A percentile compares a stretch with the other conserved stretches of the same genome.
These are phyloP conservation scores for Calliphora vicina DNA, from an alignment of 1,140 invertebrate species.

Conservation along the genomic window DNA sequence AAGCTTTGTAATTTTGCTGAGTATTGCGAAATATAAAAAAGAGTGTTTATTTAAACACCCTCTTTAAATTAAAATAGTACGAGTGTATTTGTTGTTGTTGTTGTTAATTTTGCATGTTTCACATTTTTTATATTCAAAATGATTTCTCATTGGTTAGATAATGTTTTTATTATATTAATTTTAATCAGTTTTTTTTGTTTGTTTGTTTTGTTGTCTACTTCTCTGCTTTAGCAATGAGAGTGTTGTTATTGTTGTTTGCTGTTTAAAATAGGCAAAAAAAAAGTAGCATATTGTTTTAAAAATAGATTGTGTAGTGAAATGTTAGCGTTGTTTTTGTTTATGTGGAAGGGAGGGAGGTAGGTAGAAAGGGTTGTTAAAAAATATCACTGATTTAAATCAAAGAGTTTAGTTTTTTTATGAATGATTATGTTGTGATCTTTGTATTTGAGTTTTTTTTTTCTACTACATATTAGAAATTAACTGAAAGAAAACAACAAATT, in stretches of 20 bases:
- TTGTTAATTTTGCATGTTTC: neutral
- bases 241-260: too few relatives aligned
- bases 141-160: constrained; percentile 22
- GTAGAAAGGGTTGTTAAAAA: neutral
- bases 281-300: neutral
- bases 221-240: too few relatives aligned
- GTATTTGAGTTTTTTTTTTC: too few relatives aligned
- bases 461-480: neutral
- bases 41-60: neutral
- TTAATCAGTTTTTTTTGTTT: neutral
- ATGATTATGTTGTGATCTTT: too few relatives aligned
- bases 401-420: neutral
- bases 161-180: constrained; percentile 8
- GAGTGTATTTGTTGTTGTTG: too few relatives aligned
- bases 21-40: too few relatives aligned
- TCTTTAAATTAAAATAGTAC: neutral
- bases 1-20: too few relatives aligned
- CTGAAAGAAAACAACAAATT: too few relatives aligned
- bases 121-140: neutral
- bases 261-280: neutral
- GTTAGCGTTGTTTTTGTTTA: neutral
- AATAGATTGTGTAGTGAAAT: neutral
- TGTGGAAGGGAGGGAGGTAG: too few relatives aligned
- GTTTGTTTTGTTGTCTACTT: neutral
- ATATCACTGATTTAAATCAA: neutral